Evolutionary conservation across 2,888 invertebrate species (phyloP).

Genomic region (Lordiphosa fenestrarum): DNA sequence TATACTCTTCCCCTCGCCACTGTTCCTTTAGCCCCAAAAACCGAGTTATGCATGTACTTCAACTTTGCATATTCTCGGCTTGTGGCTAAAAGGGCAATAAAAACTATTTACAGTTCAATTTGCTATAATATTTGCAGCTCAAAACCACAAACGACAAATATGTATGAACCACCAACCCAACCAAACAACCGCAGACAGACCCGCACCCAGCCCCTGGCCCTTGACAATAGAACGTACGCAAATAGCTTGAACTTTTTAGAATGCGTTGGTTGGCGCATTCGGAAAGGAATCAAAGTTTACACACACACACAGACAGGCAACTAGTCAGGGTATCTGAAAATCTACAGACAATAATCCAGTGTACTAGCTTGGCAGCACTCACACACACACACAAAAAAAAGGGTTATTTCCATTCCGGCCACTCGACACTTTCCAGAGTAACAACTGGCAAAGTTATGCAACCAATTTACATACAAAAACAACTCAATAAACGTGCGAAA

Average conservation of each 20-base stretch:
- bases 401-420: slow-evolving; percentile 44
- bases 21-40: slow-evolving; percentile 35
- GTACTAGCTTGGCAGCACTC: slow-evolving; percentile 34
- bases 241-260: slow-evolving; percentile 60
- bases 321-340: slow-evolving; percentile 48
- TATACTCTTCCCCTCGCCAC: slow-evolving; percentile 14
- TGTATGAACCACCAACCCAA: slow-evolving; percentile 35
- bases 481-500: slow-evolving; percentile 76
- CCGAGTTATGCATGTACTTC: slow-evolving; percentile 39
- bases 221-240: slow-evolving; percentile 26
- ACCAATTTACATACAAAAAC: slow-evolving; percentile 73
- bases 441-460: slow-evolving; percentile 57
- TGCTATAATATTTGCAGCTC: slow-evolving; percentile 70
- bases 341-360: slow-evolving; percentile 71
- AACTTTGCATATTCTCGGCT: slow-evolving; percentile 30
- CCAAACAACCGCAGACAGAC: slow-evolving; percentile 27
- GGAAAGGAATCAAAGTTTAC: slow-evolving; percentile 67
- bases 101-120: slow-evolving; percentile 74
- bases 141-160: slow-evolving; percentile 69
- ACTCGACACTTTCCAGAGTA: slow-evolving; percentile 62
- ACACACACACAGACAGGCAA: slow-evolving; percentile 33
- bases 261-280: slow-evolving; percentile 52
- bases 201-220: slow-evolving; percentile 6
- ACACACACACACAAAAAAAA: slow-evolving; percentile 13
- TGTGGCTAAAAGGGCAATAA: slow-evolving; percentile 65